These are phyloP conservation scores for Phocides pigmalion DNA, from an alignment of 1,140 invertebrate species.

Conservation along the genomic window DNA sequence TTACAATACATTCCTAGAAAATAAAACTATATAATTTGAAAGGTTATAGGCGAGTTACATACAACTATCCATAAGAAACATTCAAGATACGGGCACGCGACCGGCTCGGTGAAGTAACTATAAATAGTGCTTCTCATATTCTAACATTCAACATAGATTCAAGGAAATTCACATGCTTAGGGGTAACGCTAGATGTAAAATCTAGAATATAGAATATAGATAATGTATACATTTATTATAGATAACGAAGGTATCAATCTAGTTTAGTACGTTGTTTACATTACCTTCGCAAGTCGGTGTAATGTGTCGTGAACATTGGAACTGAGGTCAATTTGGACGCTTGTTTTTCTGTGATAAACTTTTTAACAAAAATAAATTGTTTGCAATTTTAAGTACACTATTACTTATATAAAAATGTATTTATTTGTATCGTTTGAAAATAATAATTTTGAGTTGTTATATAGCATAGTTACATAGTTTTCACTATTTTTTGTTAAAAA, in stretches of 20 bases:
- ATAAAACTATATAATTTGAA: constrained; percentile 10
- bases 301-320: neutral
- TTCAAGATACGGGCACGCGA: constrained; percentile 32
- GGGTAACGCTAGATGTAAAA: constrained; percentile 17
- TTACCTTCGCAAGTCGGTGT: constrained; percentile 8
- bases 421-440: too few relatives aligned
- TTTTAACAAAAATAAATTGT: too few relatives aligned
- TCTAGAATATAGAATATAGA: constrained; percentile 1
- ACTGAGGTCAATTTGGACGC: neutral
- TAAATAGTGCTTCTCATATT: constrained; percentile 33
- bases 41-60: constrained; percentile 26
- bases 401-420: too few relatives aligned
- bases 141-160: constrained; percentile 50
- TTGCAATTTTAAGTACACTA: too few relatives aligned
- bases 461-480: too few relatives aligned
- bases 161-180: constrained; percentile 41
- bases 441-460: too few relatives aligned
- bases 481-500: too few relatives aligned
- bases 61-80: constrained; percentile 28
- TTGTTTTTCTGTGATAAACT: neutral
- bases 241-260: constrained; percentile 3
- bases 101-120: constrained; percentile 31
- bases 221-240: neutral
- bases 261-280: constrained; percentile 1
- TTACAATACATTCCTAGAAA: constrained; percentile 31